Percentiles rank a stretch among this genome's conserved stretches.
Conservation (phyloP, 35 echinoderm and acorn worm genomes). For the Ophiothrix spiculata region DNA sequence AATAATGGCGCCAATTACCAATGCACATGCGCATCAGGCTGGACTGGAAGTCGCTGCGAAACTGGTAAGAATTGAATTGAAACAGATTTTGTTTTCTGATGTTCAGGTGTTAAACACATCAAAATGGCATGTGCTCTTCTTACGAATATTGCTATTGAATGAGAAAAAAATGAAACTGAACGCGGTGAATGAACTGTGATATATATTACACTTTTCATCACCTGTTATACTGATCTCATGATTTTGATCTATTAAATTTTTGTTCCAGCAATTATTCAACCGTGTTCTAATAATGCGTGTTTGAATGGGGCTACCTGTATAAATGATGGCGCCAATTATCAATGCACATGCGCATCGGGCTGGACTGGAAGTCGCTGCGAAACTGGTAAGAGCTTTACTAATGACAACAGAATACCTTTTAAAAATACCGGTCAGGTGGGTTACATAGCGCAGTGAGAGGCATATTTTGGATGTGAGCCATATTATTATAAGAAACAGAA, state of each 20-base stretch:
- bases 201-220: neutral
- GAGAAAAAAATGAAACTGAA: neutral
- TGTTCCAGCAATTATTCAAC: neutral
- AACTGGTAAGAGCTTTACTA: neutral
- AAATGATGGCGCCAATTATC: neutral
- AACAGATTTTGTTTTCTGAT: too few species aligned
- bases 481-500: too few species aligned
- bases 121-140: too few species aligned
- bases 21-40: neutral
- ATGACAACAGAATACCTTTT: too few species aligned
- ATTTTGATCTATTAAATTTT: neutral
- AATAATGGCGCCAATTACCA: neutral
- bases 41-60: neutral
- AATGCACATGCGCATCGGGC: neutral
- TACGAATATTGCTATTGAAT: neutral
- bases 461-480: too few species aligned
- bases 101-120: too few species aligned
- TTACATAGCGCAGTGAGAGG: too few species aligned
- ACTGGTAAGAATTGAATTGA: neutral
- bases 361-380: neutral
- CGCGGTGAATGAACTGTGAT: neutral
- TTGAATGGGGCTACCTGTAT: neutral
- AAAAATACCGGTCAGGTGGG: too few species aligned
- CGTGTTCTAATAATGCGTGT: neutral
- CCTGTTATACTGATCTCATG: neutral